These are phyloP conservation scores for Diplodus sargus DNA, from an alignment of 2,797 vertebrate species.

Conservation along the genomic window DNA sequence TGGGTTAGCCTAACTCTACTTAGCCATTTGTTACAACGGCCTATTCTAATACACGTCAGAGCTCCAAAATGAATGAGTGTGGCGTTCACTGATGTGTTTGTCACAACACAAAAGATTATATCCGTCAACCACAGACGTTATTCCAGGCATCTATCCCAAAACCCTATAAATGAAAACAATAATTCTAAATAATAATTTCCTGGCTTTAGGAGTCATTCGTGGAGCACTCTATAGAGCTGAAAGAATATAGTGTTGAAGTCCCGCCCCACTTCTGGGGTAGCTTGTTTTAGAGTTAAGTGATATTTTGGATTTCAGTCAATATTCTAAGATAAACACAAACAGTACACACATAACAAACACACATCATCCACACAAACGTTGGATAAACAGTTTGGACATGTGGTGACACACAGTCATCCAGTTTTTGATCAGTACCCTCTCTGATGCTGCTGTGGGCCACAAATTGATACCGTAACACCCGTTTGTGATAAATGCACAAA, in stretches of 20 bases:
- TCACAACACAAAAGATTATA: too few species aligned
- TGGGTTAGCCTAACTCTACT: too few species aligned
- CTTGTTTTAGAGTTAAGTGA: background rate
- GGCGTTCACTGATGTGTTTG: too few species aligned
- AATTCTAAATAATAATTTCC: too few species aligned
- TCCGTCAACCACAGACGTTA: too few species aligned
- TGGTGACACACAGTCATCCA: background rate
- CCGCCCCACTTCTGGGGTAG: background rate
- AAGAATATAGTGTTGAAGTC: background rate
- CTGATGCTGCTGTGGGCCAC: slow-evolving; percentile 41
- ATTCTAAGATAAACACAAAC: background rate
- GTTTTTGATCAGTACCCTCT: background rate
- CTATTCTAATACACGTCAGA: too few species aligned
- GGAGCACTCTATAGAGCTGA: background rate
- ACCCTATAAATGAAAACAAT: too few species aligned
- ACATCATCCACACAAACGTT: background rate
- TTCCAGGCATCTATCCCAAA: too few species aligned
- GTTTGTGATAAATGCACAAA: slow-evolving; percentile 19
- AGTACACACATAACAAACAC: background rate
- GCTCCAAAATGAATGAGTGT: too few species aligned
- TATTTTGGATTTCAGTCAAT: background rate
- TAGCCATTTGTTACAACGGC: too few species aligned
- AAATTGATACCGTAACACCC: slow-evolving; percentile 8
- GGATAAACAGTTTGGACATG: background rate
- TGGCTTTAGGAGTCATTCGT: too few species aligned